Base-by-base conservation (phyloP, 2,113 vertebrate genomes). In the Struthidea cinerea region DNA sequence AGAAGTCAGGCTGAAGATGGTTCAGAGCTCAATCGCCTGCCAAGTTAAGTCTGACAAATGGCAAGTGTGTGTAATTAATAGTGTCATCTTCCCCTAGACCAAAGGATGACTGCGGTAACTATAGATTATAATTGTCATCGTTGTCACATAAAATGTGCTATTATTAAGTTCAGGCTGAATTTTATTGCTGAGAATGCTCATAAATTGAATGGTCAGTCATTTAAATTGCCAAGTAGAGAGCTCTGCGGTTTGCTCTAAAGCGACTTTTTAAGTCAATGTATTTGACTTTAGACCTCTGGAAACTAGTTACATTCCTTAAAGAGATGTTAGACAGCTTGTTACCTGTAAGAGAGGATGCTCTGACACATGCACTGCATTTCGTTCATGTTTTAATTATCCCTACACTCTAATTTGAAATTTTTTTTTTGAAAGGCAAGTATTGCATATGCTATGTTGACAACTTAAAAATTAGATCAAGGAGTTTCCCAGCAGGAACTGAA, bases 111-210 rank as follows among this genome's bases (percentile, higher is more conserved):
- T 97, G 97, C 94, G 86, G 97, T 98, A 98, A 98, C 98, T 97
- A 95, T 98, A 98, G 98, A 98, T 98, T 98, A 98, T 98, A 99
- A 98, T 98, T 98, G 98, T 98, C 98, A 98, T 98, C 95, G 84
- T 98, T 99, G 98, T 98, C 98, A 98, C 97, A 98, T 98, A 98
- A 98, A 98, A 98, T 98, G 98, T 98, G 98, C 97, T 98, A 98
- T 98, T 98, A 98, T 98, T 98, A 98, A 98, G 98, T 98, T 98
- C 98, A 97, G 97, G 96, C 98, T 98, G 98, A 98, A 98, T 98
- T 98, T 99, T 98, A 98, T 98, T 98, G 97, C 98, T 94, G 79
- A 85, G 94, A 98, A 98, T 97, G 97, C 97, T 98, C 98, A 98
- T 99, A 99, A 98, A 98, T 98, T 98, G 98, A 98, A 97, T 89